A percentile compares a stretch with the other conserved stretches of the same genome.
Conservation (phyloP, 2,113 vertebrate genomes). For the Anolis sagrei region DNA sequence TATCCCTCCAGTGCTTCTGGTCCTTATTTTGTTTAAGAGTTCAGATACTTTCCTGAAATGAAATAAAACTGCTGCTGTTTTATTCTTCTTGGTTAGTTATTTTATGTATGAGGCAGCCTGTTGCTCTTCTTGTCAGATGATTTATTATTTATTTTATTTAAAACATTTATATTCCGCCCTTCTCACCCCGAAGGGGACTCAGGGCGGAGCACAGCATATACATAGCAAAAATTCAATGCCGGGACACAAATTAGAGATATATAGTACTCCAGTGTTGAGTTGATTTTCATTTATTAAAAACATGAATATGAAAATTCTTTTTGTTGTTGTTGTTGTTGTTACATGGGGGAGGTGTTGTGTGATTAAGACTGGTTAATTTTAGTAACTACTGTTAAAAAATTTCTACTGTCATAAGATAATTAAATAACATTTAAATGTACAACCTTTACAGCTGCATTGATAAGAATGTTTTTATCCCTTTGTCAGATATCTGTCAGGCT, state of each 20-base stretch:
- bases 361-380: background rate
- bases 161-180: too few relatives aligned
- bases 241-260: too few relatives aligned
- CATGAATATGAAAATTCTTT: background rate
- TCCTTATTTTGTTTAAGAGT: too few relatives aligned
- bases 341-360: background rate
- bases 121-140: background rate
- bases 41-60: too few relatives aligned
- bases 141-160: too few relatives aligned
- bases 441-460: background rate
- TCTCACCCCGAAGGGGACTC: too few relatives aligned
- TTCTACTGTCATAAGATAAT: background rate
- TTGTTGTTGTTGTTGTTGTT: background rate
- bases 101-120: background rate
- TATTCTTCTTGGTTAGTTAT: background rate
- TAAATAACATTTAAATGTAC: background rate
- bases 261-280: background rate
- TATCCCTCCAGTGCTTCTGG: too few relatives aligned
- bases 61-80: too few relatives aligned
- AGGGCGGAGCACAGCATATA: too few relatives aligned
- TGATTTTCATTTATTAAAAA: background rate
- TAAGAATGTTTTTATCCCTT: background rate
- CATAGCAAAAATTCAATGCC: too few relatives aligned
- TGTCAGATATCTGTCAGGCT: background rate
- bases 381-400: background rate